Evolutionary conservation across 2,888 invertebrate genomes (phyloP).

Genomic region (Leptinotarsa tumamoca): DNA sequence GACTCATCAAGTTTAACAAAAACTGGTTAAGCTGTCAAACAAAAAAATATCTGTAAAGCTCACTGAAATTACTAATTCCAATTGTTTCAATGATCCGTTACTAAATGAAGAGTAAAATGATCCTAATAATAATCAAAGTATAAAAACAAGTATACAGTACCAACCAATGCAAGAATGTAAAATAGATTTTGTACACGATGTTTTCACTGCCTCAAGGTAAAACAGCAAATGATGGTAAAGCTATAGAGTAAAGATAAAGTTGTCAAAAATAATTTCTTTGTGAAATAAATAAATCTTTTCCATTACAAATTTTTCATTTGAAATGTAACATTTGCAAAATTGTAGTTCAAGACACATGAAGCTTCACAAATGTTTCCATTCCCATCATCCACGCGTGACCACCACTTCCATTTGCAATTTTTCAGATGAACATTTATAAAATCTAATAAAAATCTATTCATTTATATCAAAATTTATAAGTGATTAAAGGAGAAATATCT

Average conservation of each 20-base stretch:
- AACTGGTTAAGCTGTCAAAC: conserved; percentile 1
- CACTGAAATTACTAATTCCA: neutral
- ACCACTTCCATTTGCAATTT: conserved; percentile 5
- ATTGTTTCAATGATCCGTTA: neutral
- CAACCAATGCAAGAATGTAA: neutral
- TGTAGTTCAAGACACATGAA: no score
- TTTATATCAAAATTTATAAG: no score
- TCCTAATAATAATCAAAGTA: neutral
- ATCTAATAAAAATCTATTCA: neutral
- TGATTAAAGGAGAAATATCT: no score
- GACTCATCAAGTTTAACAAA: neutral
- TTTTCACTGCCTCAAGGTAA: neutral
- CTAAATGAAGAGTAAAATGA: neutral
- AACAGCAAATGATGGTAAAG: neutral
- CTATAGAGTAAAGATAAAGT: neutral
- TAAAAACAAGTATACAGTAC: conserved; percentile 1
- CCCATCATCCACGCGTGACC: neutral
- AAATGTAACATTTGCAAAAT: neutral
- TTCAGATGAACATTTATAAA: neutral
- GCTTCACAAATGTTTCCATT: neutral
- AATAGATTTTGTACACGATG: neutral
- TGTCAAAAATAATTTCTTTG: neutral
- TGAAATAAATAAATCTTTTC: neutral
- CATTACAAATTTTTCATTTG: neutral
- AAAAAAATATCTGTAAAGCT: neutral